Evolutionary conservation across 2,888 invertebrate genomes (phyloP).

Genomic region (Nipponacmea schrenckii): DNA sequence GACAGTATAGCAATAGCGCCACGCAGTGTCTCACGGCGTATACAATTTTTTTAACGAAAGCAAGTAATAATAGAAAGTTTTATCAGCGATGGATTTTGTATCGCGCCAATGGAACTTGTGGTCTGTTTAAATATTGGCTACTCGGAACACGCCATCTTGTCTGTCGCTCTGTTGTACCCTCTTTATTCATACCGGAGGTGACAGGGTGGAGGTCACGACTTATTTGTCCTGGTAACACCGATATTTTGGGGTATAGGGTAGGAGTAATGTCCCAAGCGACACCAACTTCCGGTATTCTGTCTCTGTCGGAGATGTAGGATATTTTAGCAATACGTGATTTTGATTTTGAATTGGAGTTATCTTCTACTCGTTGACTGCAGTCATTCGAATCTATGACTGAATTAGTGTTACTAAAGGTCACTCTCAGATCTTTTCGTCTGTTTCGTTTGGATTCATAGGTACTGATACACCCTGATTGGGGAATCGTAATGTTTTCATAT

Average conservation of each 20-base stretch:
- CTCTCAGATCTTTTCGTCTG: background rate
- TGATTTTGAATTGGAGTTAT: background rate
- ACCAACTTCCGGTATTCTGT: constrained; percentile 23
- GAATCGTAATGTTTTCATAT: background rate
- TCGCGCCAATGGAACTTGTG: background rate
- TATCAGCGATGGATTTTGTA: background rate
- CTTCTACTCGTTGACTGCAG: background rate
- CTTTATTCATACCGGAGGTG: constrained; percentile 31
- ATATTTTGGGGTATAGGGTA: background rate
- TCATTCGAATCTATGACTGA: background rate
- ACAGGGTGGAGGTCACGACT: constrained; percentile 31
- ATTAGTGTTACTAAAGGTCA: background rate
- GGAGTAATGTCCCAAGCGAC: constrained; percentile 23
- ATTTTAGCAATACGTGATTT: background rate
- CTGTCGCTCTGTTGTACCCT: constrained; percentile 30
- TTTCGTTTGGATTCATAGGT: background rate
- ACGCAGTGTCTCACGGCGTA: too few species aligned
- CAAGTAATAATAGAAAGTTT: too few species aligned
- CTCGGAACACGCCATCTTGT: constrained; percentile 29
- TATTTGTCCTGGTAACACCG: background rate
- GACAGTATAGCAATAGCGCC: too few species aligned
- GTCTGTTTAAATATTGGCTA: background rate
- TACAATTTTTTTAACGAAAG: too few species aligned
- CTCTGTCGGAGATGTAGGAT: constrained; percentile 18
- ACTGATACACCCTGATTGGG: background rate